A percentile compares a stretch with the other conserved stretches of the same genome.
phyloP scores from a whole-genome alignment of 2,113 vertebrate genomes.

The Petroica traversi region DNA sequence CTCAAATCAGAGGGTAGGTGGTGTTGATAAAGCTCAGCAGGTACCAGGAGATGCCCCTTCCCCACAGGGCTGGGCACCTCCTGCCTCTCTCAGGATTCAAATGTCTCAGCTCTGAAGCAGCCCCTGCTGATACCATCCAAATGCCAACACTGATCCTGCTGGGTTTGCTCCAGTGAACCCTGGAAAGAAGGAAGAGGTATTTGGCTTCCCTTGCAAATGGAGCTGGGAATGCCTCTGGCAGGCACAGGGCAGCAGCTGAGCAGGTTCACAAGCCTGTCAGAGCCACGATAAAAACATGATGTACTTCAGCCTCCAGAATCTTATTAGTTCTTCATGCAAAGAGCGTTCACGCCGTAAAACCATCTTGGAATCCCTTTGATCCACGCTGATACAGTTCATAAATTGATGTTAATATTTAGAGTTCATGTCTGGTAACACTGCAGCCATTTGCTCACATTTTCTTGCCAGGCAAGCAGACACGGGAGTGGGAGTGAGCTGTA shows the following conservation, averaged over 20 bases:
- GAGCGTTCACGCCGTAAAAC: background rate
- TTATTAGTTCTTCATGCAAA: constrained; percentile 52
- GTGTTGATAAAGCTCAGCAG: background rate
- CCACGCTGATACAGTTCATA: constrained; percentile 52
- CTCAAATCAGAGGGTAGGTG: background rate
- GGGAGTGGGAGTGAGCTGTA: background rate
- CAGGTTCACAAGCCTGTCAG: constrained; percentile 24
- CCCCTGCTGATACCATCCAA: background rate
- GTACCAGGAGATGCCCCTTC: background rate
- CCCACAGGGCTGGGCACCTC: background rate
- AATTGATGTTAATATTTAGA: constrained; percentile 68
- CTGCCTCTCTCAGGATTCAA: background rate
- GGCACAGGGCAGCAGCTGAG: background rate
- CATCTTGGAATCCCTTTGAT: constrained; percentile 61
- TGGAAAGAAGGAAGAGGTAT: background rate
- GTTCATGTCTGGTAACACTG: constrained; percentile 29
- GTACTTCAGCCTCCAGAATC: constrained; percentile 44
- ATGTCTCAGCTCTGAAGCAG: background rate
- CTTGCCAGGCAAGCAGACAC: background rate
- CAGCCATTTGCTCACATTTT: constrained; percentile 44
- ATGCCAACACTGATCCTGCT: accelerated
- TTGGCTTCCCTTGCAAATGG: background rate
- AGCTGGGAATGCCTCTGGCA: background rate
- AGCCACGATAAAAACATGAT: constrained; percentile 21
- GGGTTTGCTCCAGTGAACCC: background rate